phyloP scores from a whole-genome alignment of 2,888 invertebrate species.

The Pseudeuparius sepicola region DNA sequence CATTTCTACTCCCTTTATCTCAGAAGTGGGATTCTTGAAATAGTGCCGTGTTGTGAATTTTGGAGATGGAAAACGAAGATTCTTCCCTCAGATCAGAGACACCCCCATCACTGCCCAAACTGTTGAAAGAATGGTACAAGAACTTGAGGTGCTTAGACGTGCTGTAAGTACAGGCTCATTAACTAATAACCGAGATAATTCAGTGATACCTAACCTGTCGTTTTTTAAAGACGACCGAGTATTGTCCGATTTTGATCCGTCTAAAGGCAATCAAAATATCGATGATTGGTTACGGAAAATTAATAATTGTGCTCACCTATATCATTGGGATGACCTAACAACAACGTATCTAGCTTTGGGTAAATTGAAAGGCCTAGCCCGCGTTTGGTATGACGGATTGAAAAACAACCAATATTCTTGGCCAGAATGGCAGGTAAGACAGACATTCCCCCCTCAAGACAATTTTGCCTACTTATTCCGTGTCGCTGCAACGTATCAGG shows the following conservation, averaged over 20 bases:
- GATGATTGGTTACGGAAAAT: conserved; percentile 1
- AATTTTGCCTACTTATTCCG: not conserved
- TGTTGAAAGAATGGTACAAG: too few relatives aligned
- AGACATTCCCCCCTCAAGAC: not conserved
- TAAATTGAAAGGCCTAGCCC: conserved; percentile 1
- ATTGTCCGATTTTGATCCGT: conserved; percentile 5
- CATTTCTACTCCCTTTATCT: too few relatives aligned
- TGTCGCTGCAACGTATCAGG: not conserved
- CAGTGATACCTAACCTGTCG: too few relatives aligned
- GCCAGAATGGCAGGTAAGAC: not conserved
- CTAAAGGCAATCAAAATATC: conserved; percentile 2
- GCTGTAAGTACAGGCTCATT: too few relatives aligned
- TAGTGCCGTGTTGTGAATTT: too few relatives aligned
- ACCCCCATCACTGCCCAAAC: too few relatives aligned
- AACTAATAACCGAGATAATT: too few relatives aligned
- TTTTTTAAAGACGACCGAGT: conserved; percentile 1
- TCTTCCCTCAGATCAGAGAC: too few relatives aligned
- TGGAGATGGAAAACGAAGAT: too few relatives aligned
- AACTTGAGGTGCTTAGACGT: too few relatives aligned
- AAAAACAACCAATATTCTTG: not conserved
- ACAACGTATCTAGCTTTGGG: conserved; percentile 1
- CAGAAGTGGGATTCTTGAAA: too few relatives aligned
- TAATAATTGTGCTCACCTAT: conserved; percentile 1
- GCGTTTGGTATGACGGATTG: conserved; percentile 2
- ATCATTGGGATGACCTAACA: conserved; percentile 4